A percentile compares a stretch with the other conserved stretches of the same genome.
phyloP scores from a whole-genome alignment of 2,113 vertebrate species.

The Hippocampus guttulatus region DNA sequence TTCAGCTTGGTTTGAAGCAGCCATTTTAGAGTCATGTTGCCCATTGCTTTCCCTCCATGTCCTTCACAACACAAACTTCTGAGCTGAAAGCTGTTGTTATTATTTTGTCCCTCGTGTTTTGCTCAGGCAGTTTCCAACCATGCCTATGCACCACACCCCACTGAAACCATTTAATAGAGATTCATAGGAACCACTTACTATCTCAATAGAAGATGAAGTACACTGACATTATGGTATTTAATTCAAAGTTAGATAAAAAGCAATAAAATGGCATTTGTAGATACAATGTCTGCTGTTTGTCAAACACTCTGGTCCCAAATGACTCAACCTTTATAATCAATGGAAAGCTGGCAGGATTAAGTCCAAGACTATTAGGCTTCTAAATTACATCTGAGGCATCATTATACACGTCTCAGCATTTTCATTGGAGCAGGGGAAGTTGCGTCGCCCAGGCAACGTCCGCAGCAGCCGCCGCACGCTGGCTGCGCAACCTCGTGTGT shows the following conservation, averaged over 20 bases:
- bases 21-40: neutral
- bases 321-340: neutral
- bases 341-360: neutral
- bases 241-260: neutral
- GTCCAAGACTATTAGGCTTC: neutral
- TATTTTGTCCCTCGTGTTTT: neutral
- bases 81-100: neutral
- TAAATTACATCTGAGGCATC: conserved; percentile 12
- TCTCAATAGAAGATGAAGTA: neutral
- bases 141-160: neutral
- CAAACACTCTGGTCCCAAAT: neutral
- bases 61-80: neutral
- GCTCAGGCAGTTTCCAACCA: neutral
- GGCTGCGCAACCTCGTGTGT: conserved; percentile 25
- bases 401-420: conserved; percentile 36
- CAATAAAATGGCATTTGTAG: neutral
- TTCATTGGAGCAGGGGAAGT: conserved; percentile 23
- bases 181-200: neutral
- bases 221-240: neutral
- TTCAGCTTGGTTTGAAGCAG: neutral
- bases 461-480: conserved; percentile 6
- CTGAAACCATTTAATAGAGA: neutral
- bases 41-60: neutral
- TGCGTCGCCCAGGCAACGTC: conserved; percentile 21
- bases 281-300: neutral